These are phyloP conservation scores for Luehdorfia chinensis DNA, from an alignment of 1,140 invertebrate species.

Conservation along the genomic window DNA sequence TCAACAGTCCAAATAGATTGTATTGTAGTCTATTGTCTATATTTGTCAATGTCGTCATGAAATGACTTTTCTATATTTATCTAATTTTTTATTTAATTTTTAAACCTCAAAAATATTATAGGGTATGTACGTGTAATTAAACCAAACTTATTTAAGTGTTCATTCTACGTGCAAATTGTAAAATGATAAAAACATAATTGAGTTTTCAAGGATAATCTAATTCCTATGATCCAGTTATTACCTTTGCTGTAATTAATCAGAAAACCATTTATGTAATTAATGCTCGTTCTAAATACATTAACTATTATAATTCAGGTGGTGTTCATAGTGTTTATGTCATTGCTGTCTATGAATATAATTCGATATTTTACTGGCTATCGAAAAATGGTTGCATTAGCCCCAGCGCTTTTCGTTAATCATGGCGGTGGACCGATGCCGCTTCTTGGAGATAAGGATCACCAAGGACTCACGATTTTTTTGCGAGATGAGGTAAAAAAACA, in stretches of 20 bases:
- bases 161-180: too few relatives aligned
- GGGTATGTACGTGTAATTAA: too few relatives aligned
- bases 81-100: too few relatives aligned
- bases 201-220: background rate
- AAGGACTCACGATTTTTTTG: conserved; percentile 50
- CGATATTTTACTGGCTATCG: conserved; percentile 44
- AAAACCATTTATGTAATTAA: conserved; percentile 23
- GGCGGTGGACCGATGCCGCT: conserved; percentile 65
- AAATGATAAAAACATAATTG: too few relatives aligned
- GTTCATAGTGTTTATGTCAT: conserved; percentile 62
- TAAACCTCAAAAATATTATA: too few relatives aligned
- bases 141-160: too few relatives aligned
- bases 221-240: background rate
- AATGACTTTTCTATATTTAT: too few relatives aligned
- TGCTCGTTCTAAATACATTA: conserved; percentile 62
- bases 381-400: conserved; percentile 55
- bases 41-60: too few relatives aligned
- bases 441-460: conserved; percentile 55
- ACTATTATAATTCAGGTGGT: conserved; percentile 54
- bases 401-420: conserved; percentile 66
- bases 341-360: conserved; percentile 67
- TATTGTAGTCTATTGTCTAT: too few relatives aligned
- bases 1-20: too few relatives aligned
- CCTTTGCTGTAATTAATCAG: background rate
- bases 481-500: conserved; percentile 59